A percentile compares a stretch with the other conserved stretches of the same genome.
These are phyloP conservation scores for Colletes gigas DNA, from an alignment of 1,140 invertebrate species.

Conservation along the genomic window DNA sequence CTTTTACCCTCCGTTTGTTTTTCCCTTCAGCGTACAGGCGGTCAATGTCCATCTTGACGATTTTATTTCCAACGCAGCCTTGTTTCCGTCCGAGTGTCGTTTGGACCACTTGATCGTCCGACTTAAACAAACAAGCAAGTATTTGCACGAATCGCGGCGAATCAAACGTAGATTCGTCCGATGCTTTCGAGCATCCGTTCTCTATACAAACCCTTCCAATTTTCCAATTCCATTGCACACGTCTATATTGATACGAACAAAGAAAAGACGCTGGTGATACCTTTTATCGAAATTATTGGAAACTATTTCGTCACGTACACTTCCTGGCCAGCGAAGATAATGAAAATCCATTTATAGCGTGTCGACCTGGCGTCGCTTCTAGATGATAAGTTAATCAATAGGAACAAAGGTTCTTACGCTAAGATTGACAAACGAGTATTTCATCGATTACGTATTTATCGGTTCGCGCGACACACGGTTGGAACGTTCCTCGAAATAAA, in stretches of 20 bases:
- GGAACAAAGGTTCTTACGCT: background rate
- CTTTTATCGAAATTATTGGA: too few species aligned
- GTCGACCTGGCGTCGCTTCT: too few species aligned
- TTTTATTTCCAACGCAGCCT: slow-evolving; percentile 44
- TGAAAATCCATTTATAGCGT: too few species aligned
- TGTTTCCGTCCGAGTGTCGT: slow-evolving; percentile 11
- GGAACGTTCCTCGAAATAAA: background rate
- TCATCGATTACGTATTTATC: slow-evolving; percentile 17
- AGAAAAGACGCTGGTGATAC: too few species aligned
- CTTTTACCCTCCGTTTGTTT: slow-evolving; percentile 8
- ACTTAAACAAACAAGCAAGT: slow-evolving; percentile 33
- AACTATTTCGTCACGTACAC: too few species aligned
- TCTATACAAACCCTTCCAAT: background rate
- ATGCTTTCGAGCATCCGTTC: background rate
- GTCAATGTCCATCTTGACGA: slow-evolving; percentile 51
- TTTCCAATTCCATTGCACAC: background rate
- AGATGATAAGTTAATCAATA: too few species aligned
- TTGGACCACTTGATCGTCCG: slow-evolving; percentile 15
- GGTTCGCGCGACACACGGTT: background rate
- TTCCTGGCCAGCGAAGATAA: too few species aligned
- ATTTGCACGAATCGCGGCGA: background rate
- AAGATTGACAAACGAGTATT: slow-evolving; percentile 5
- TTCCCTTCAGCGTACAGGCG: background rate
- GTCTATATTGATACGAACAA: too few species aligned
- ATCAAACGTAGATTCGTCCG: background rate